Percentiles rank a stretch among this genome's conserved stretches.
Conservation (phyloP, 2,888 invertebrate species). For the Boloria euphrosyne region DNA sequence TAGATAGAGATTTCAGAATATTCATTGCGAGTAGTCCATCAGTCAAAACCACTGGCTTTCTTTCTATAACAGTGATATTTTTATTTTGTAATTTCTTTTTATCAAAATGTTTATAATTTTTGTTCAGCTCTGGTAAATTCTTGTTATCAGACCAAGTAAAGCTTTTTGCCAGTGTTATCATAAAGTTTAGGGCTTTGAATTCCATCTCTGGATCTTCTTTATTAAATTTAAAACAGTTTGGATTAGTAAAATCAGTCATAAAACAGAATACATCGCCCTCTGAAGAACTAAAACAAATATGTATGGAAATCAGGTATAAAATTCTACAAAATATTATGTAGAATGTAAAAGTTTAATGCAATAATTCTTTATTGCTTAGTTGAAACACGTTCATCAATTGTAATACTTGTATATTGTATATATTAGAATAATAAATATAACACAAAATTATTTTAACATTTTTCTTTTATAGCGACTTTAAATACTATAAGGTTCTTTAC, state of each 20-base stretch:
- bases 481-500: constrained; percentile 44
- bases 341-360: no score
- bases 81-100: constrained; percentile 30
- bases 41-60: constrained; percentile 60
- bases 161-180: constrained; percentile 63
- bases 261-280: constrained; percentile 71
- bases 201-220: constrained; percentile 50
- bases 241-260: constrained; percentile 62
- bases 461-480: background rate
- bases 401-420: no score
- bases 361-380: no score
- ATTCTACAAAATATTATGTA: background rate
- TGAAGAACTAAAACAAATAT: constrained; percentile 50
- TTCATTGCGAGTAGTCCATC: constrained; percentile 66
- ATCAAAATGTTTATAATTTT: constrained; percentile 29
- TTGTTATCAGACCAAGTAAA: constrained; percentile 45
- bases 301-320: constrained; percentile 2
- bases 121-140: constrained; percentile 23
- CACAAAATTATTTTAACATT: no score
- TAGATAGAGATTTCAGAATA: constrained; percentile 57
- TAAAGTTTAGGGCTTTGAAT: constrained; percentile 62
- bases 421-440: no score
- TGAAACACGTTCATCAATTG: no score
- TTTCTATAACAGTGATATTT: constrained; percentile 33
- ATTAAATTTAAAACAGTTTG: constrained; percentile 55